Conservation (phyloP, 30 jellyfish, hydroid and myxozoan species). For the Hydra vulgaris region DNA sequence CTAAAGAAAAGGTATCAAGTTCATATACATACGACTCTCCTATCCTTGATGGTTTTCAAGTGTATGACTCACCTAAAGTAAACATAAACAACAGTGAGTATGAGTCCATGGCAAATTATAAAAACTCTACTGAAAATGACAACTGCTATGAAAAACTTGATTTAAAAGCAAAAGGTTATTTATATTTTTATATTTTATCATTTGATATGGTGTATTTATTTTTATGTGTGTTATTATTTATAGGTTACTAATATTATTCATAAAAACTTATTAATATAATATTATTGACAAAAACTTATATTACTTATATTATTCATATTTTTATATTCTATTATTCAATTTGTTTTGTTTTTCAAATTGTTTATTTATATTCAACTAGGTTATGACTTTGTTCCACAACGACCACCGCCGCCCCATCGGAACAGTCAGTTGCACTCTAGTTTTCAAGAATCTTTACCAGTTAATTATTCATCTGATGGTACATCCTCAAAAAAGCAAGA, state of each 20-base stretch:
- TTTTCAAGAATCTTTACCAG: background rate
- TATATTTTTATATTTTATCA: too few species aligned
- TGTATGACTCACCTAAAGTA: background rate
- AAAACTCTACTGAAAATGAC: background rate
- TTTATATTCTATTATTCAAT: too few species aligned
- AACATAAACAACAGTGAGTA: background rate
- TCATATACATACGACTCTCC: background rate
- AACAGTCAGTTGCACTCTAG: background rate
- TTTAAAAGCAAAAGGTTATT: background rate
- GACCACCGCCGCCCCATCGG: background rate
- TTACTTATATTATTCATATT: too few species aligned
- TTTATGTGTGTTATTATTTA: too few species aligned
- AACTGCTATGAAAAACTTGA: background rate
- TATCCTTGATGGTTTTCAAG: background rate
- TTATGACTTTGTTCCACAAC: background rate
- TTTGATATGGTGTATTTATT: background rate
- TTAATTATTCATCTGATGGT: background rate
- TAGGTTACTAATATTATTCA: too few species aligned
- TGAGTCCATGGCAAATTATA: background rate
- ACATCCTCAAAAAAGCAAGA: background rate
- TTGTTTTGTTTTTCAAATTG: too few species aligned
- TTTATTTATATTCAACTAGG: too few species aligned
- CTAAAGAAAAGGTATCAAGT: too few species aligned
- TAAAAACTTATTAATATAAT: too few species aligned
- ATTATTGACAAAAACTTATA: too few species aligned